These are phyloP conservation scores for Falco berigora DNA, from an alignment of 2,797 vertebrate species.

Conservation along the genomic window DNA sequence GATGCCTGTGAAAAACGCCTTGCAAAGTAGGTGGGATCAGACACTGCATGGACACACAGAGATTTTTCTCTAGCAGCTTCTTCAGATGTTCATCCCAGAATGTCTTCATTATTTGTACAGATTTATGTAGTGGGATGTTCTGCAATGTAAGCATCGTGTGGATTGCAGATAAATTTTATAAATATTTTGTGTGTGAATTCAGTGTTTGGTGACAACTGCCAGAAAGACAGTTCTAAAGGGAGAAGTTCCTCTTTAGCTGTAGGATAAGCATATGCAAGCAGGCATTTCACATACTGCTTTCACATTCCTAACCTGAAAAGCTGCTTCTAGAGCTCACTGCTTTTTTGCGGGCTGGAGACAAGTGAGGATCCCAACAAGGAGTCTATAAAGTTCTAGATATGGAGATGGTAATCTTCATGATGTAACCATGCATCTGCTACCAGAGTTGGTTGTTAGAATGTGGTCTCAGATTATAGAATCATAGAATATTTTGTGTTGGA, in stretches of 20 bases:
- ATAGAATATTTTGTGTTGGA: background rate
- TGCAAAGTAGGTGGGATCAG: conserved; percentile 40
- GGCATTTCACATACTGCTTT: background rate
- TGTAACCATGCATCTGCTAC: background rate
- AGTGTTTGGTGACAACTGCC: background rate
- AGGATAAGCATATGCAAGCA: background rate
- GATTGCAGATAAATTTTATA: background rate
- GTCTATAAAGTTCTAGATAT: background rate
- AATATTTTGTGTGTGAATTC: background rate
- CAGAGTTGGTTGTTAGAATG: background rate
- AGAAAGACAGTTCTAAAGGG: background rate
- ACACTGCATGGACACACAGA: background rate
- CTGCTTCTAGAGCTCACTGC: background rate
- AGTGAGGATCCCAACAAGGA: background rate
- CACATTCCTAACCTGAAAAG: background rate
- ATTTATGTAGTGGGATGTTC: background rate
- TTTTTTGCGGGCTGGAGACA: background rate
- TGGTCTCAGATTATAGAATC: background rate
- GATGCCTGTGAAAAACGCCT: conserved; percentile 23
- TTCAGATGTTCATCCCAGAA: background rate
- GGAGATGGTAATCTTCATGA: background rate
- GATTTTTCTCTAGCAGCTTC: background rate
- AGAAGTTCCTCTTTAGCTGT: background rate
- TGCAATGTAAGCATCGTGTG: background rate
- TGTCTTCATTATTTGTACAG: background rate